Evolutionary conservation across 2,888 invertebrate species (phyloP).

Genomic region (Andrena hattorfiana): DNA sequence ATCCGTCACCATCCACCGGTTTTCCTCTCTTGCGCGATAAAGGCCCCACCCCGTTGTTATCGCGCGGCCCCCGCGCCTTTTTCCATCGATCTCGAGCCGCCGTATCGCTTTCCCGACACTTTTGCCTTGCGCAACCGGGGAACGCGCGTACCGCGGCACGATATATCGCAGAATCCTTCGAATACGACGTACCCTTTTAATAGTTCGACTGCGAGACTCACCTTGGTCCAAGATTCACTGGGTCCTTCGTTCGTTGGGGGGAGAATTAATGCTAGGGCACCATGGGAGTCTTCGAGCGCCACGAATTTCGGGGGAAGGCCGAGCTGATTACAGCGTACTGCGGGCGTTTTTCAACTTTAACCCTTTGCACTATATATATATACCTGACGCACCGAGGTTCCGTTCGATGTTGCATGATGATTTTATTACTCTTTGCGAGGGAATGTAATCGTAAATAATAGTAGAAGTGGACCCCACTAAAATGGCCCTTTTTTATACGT

Average conservation of each 20-base stretch:
- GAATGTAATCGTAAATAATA: no score
- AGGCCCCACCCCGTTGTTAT: constrained; percentile 10
- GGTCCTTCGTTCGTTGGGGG: neutral
- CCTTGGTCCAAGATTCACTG: neutral
- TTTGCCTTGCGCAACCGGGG: neutral
- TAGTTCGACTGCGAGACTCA: neutral
- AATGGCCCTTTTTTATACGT: no score
- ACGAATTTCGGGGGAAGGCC: neutral
- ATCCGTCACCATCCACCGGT: constrained; percentile 49
- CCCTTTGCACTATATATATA: no score
- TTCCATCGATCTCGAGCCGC: constrained; percentile 5
- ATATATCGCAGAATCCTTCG: neutral
- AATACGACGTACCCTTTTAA: neutral
- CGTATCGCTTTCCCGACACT: neutral
- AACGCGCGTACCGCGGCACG: neutral
- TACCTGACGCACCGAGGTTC: no score
- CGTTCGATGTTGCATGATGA: no score
- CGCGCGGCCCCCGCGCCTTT: neutral
- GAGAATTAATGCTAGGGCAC: neutral
- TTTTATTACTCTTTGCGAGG: no score
- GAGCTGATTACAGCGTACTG: neutral
- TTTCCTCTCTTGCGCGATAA: constrained; percentile 44
- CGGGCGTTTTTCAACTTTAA: no score
- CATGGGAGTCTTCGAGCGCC: neutral
- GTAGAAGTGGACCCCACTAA: no score